Conservation (phyloP, 2,888 invertebrate species). For the Smittia sp. region DNA sequence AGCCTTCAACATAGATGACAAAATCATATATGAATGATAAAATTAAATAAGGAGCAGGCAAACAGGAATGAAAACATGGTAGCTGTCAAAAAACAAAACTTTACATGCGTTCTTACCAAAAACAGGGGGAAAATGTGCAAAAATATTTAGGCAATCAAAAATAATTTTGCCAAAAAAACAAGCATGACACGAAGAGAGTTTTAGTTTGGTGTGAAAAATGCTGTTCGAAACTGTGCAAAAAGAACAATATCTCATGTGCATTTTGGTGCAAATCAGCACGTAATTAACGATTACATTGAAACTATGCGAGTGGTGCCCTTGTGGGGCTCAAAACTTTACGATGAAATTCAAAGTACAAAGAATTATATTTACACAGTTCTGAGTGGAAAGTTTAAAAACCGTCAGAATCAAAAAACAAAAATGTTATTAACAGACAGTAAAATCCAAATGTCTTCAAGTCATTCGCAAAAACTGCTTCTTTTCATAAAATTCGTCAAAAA, state of each 20-base stretch:
- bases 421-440: conserved; percentile 38
- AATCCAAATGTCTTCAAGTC: conserved; percentile 38
- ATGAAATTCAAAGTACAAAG: conserved; percentile 28
- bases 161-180: conserved; percentile 10
- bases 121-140: conserved; percentile 1
- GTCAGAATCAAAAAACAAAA: conserved; percentile 24
- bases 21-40: neutral
- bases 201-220: neutral
- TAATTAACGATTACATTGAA: conserved; percentile 28
- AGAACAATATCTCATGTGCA: neutral
- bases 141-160: conserved; percentile 10
- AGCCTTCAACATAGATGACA: no score
- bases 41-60: conserved; percentile 7
- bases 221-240: conserved; percentile 4
- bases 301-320: conserved; percentile 37
- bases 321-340: conserved; percentile 2
- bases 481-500: conserved; percentile 40
- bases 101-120: neutral
- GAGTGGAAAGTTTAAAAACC: neutral
- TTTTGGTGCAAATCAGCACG: neutral
- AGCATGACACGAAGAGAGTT: neutral
- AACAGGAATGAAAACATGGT: conserved; percentile 13
- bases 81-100: conserved; percentile 26
- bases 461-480: conserved; percentile 41
- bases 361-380: neutral